Percentiles rank a stretch among this genome's conserved stretches.
Conservation (phyloP, 2,888 invertebrate genomes). For the Acanthosepion esculentum region DNA sequence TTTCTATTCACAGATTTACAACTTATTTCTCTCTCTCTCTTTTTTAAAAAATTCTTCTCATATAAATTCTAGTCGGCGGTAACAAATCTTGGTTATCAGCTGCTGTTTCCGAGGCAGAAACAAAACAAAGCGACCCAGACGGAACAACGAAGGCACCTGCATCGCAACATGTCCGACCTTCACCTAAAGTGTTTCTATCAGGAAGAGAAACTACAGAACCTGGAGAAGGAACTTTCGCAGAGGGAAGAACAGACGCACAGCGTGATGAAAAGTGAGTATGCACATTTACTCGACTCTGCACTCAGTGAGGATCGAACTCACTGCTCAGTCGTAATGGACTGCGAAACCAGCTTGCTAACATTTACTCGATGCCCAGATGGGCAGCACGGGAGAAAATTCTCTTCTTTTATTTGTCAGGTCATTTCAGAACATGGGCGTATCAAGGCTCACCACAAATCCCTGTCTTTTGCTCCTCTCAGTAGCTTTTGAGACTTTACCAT, state of each 20-base stretch:
- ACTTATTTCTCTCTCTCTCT: not conserved
- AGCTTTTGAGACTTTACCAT: too few relatives aligned
- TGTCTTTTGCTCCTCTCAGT: too few relatives aligned
- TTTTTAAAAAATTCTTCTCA: not conserved
- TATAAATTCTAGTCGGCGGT: not conserved
- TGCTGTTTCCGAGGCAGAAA: conserved; percentile 35
- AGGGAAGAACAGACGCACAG: conserved; percentile 3
- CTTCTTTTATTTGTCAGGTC: too few relatives aligned
- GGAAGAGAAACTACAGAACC: conserved; percentile 37
- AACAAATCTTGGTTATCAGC: conserved; percentile 37
- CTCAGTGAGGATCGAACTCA: too few relatives aligned
- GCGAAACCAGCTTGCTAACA: too few relatives aligned
- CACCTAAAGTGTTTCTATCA: conserved; percentile 40
- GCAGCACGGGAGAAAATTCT: too few relatives aligned
- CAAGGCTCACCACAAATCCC: too few relatives aligned
- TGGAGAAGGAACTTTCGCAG: conserved; percentile 39
- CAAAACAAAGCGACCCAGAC: conserved; percentile 40
- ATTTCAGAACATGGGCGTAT: too few relatives aligned
- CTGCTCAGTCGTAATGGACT: too few relatives aligned
- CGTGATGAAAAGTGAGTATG: conserved; percentile 2
- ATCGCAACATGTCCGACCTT: conserved; percentile 40
- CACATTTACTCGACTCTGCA: too few relatives aligned
- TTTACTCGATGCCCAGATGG: too few relatives aligned
- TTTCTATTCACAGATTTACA: too few relatives aligned
- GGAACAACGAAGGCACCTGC: conserved; percentile 35